Conservation (phyloP, 2,797 vertebrate genomes). For the Lophius americanus region DNA sequence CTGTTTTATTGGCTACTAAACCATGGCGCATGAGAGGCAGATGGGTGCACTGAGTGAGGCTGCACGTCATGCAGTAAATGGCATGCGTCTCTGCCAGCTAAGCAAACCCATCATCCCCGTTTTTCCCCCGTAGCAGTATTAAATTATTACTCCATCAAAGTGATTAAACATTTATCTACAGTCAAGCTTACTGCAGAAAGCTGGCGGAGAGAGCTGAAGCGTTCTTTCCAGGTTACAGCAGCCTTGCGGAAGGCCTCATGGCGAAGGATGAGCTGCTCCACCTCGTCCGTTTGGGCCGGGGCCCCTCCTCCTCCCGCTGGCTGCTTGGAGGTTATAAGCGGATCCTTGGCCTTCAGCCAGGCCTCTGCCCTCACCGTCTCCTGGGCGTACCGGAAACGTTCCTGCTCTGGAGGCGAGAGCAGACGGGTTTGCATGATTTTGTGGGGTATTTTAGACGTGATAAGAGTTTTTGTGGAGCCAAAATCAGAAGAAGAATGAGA, state of each 20-base stretch:
- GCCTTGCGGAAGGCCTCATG: conserved; percentile 95
- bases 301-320: conserved; percentile 78
- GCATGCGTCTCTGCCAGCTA: conserved; percentile 53
- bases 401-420: conserved; percentile 83
- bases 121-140: conserved; percentile 45
- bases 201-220: conserved; percentile 90
- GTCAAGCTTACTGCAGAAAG: conserved; percentile 86
- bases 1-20: conserved; percentile 25
- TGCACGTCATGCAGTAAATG: conserved; percentile 48
- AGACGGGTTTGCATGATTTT: conserved; percentile 21
- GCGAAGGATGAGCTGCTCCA: conserved; percentile 94
- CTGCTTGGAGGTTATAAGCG: conserved; percentile 79
- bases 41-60: conserved; percentile 30
- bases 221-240: conserved; percentile 93
- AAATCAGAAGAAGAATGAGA: conserved; percentile 16
- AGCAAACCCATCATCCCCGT: conserved; percentile 51
- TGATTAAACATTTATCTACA: conserved; percentile 73
- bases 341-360: conserved; percentile 93
- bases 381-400: conserved; percentile 89
- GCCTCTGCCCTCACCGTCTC: conserved; percentile 89
- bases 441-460: neutral
- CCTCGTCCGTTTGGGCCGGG: conserved; percentile 88
- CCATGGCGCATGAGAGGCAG: conserved; percentile 22
- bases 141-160: conserved; percentile 62
- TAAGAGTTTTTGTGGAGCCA: conserved; percentile 8